Conservation (phyloP, 2,113 vertebrate species). For the Gambusia affinis region DNA sequence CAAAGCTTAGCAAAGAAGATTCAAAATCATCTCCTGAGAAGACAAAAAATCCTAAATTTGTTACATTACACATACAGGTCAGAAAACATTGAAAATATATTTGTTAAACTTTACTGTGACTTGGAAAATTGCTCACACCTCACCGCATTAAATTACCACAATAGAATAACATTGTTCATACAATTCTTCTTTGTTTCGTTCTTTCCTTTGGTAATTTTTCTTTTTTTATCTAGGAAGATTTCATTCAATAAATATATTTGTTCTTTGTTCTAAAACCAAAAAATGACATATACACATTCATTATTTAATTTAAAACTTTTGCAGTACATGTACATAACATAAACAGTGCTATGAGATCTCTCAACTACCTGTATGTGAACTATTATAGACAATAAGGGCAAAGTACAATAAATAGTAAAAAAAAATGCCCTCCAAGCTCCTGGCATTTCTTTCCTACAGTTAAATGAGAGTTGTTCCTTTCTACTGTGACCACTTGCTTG, state of each 20-base stretch:
- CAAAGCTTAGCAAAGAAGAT: slow-evolving; percentile 93
- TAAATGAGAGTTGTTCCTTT: too few species aligned
- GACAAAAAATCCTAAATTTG: neutral
- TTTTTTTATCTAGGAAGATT: too few species aligned
- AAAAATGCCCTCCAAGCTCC: neutral
- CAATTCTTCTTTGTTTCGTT: too few species aligned
- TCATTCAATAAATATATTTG: neutral
- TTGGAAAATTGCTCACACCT: neutral
- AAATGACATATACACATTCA: neutral
- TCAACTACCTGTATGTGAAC: neutral
- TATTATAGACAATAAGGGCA: neutral
- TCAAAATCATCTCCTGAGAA: slow-evolving; percentile 89
- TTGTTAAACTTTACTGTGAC: neutral
- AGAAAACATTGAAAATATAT: neutral
- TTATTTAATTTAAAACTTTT: too few species aligned
- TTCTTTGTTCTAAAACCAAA: neutral
- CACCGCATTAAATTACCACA: too few species aligned
- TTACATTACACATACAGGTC: neutral
- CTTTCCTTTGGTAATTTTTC: too few species aligned
- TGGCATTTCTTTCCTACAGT: neutral
- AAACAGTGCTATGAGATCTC: neutral
- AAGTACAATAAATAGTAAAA: neutral
- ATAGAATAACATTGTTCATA: too few species aligned
- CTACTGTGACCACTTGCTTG: too few species aligned
- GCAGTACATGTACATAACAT: too few species aligned